Evolutionary conservation across 35 echinoderm and acorn worm species (phyloP).

Genomic region (Stichopus chloronotus): DNA sequence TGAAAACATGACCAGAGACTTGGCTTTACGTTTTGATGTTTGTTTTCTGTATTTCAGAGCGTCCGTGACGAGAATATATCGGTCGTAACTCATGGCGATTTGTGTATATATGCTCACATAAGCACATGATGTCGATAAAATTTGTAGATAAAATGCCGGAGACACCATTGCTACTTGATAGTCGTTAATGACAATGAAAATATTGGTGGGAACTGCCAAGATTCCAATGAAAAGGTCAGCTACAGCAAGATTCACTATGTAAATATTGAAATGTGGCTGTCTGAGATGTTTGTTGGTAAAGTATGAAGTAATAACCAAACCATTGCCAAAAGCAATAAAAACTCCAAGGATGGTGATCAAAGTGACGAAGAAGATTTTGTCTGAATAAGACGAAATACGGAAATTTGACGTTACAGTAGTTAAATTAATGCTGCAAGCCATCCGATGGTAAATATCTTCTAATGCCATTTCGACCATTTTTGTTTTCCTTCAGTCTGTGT

Average conservation of each 20-base stretch:
- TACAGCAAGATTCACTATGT: conserved; percentile 8
- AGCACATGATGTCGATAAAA: neutral
- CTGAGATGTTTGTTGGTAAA: neutral
- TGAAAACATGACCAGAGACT: neutral
- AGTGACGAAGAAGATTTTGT: neutral
- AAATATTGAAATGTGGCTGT: conserved; percentile 24
- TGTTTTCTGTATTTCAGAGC: neutral
- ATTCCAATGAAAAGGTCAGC: conserved; percentile 1
- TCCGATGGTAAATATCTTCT: too few relatives aligned
- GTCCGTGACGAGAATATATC: conserved; percentile 7
- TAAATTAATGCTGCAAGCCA: neutral
- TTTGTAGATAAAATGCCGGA: too few relatives aligned
- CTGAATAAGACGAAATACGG: neutral
- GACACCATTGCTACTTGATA: neutral
- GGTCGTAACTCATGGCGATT: conserved; percentile 19
- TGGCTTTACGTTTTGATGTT: neutral
- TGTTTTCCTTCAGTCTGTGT: neutral
- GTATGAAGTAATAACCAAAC: neutral
- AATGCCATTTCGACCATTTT: neutral
- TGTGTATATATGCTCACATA: neutral
- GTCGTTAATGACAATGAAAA: neutral
- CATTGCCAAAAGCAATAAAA: neutral
- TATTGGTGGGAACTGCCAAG: neutral
- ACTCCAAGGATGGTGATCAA: neutral
- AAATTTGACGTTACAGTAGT: neutral